Conservation (phyloP, 2,797 vertebrate genomes). For the Sebastes wilsoni region DNA sequence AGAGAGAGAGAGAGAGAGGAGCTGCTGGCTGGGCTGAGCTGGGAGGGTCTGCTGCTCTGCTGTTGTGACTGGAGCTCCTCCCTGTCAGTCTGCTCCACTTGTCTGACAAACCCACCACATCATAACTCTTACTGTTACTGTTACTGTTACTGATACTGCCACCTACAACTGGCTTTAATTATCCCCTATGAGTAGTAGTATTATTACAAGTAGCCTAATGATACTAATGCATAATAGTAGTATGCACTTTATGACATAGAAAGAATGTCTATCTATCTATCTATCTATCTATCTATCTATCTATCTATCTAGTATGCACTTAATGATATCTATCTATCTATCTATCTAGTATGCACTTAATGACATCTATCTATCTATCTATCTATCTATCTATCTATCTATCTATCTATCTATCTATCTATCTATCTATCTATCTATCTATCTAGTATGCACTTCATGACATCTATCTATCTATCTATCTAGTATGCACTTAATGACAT, state of each 20-base stretch:
- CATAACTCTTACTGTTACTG: neutral
- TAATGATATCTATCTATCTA: neutral
- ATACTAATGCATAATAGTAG: neutral
- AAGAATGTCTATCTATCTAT: neutral
- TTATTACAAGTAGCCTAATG: neutral
- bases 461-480: too few species aligned
- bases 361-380: neutral
- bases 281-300: neutral
- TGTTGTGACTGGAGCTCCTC: constrained; percentile 56
- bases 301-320: too few species aligned
- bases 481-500: too few species aligned
- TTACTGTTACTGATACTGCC: neutral
- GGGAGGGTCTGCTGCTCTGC: constrained; percentile 36
- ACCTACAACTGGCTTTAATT: neutral
- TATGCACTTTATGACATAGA: neutral
- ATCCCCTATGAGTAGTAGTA: neutral
- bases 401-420: neutral
- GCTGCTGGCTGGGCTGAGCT: neutral
- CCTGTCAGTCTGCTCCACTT: constrained; percentile 32
- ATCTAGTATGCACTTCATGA: neutral
- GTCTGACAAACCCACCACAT: neutral
- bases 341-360: neutral
- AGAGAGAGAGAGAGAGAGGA: too few species aligned
- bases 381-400: neutral
- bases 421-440: too few species aligned